Percentiles rank a stretch among this genome's conserved stretches.
Evolutionary conservation across 2,113 vertebrate genomes (phyloP).

Genomic region (Dendrocopos noguchii): DNA sequence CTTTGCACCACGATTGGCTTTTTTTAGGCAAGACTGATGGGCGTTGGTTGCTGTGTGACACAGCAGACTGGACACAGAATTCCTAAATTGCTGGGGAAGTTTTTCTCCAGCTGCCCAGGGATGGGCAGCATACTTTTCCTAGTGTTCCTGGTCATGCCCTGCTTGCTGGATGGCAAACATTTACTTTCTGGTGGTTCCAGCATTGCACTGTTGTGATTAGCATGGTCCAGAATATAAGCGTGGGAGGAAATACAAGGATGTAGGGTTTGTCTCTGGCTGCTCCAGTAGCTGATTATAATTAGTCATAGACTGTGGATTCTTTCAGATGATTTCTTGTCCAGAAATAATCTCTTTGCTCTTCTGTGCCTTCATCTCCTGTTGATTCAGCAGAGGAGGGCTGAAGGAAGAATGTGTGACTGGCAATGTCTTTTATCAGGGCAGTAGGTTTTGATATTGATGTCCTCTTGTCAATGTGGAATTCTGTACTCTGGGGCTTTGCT

Average conservation of each 20-base stretch:
- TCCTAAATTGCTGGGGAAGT: background rate
- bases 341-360: background rate
- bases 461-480: background rate
- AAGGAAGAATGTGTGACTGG: background rate
- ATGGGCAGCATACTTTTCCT: rapidly evolving
- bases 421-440: background rate
- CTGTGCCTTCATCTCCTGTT: background rate
- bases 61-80: background rate
- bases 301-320: background rate
- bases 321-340: background rate
- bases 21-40: background rate
- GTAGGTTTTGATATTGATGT: background rate
- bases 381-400: background rate
- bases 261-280: background rate
- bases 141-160: background rate
- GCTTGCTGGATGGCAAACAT: background rate
- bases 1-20: background rate
- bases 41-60: background rate
- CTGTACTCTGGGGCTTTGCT: background rate
- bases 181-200: background rate
- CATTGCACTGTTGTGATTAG: background rate
- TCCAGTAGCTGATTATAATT: background rate
- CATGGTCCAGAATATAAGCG: rapidly evolving
- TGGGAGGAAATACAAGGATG: background rate
- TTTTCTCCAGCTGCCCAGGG: background rate